Percentiles rank a stretch among this genome's conserved stretches.
phyloP scores from a whole-genome alignment of 2,797 vertebrate species.

The Sphaeramia orbicularis region DNA sequence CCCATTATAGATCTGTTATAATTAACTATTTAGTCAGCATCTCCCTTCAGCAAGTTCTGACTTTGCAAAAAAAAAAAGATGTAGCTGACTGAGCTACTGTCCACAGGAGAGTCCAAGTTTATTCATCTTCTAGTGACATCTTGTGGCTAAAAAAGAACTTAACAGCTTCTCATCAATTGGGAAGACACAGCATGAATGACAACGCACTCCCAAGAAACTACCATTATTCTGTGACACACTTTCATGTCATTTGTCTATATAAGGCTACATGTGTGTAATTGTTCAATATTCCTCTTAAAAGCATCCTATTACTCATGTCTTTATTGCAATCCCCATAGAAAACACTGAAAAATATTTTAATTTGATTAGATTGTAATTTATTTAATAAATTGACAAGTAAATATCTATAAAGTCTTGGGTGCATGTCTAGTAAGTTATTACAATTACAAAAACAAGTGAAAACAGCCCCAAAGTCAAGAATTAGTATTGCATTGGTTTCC shows the following conservation, averaged over 20 bases:
- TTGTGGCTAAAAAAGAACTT: constrained; percentile 49
- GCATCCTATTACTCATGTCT: background rate
- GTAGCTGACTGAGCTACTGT: background rate
- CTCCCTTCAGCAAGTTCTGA: background rate
- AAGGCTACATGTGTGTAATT: too few species aligned
- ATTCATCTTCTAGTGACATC: constrained; percentile 61
- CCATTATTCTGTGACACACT: background rate
- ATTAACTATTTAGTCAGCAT: constrained; percentile 6
- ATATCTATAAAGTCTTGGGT: constrained; percentile 37
- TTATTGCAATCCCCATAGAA: constrained; percentile 23
- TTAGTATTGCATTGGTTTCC: constrained; percentile 48
- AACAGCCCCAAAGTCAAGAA: constrained; percentile 37
- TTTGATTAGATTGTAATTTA: constrained; percentile 48
- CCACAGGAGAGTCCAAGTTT: background rate
- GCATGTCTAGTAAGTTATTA: constrained; percentile 26
- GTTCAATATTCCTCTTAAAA: too few species aligned
- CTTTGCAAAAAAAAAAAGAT: background rate
- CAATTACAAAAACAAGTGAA: constrained; percentile 50
- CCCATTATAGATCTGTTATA: constrained; percentile 2
- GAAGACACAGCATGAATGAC: background rate
- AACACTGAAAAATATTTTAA: background rate
- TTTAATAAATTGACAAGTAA: constrained; percentile 57
- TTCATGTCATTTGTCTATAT: too few species aligned
- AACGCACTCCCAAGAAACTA: background rate
- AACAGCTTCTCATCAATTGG: background rate